Base-by-base conservation (phyloP, 2,888 invertebrate species). In the Xanthia icteritia region DNA sequence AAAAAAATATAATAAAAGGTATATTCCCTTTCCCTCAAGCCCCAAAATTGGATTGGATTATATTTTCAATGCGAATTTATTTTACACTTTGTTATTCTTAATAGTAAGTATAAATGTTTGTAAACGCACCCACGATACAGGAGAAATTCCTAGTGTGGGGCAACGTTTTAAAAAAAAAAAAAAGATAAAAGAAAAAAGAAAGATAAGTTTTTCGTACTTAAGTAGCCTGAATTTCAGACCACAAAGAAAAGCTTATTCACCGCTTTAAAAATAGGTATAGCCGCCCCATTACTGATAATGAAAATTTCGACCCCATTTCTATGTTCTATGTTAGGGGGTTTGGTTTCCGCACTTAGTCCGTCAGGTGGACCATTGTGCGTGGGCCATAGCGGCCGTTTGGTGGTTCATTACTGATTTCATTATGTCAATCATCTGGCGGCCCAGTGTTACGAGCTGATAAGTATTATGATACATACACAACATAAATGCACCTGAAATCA, bases 361-460 rank as follows among this genome's bases (percentile, higher is more conserved):
- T n/a, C n/a, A n/a, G n/a, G n/a, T n/a, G n/a, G n/a, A n/a, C n/a
- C n/a, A n/a, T n/a, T n/a, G n/a, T n/a, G n/a, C n/a, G n/a, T n/a
- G n/a, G n/a, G n/a, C n/a, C n/a, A n/a, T n/a, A n/a, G n/a, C n/a
- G n/a, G n/a, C n/a, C n/a, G n/a, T n/a, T n/a, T n/a, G n/a, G n/a
- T n/a, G n/a, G n/a, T n/a, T n/a, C 23, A 72, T 48, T 27, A 60
- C 58, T 13, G 36, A 48, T 72, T 60, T 60, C 27, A 72, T 72
- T 60, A 72, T 5, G 17, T 27, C 15, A 31, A 20, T 48, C 23
- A 64, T 20, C 36, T 36, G 13, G 20, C 13, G 9, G 31, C 23
- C 31, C 1, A 42, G 42, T 42, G 42, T 56, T 56, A 67, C 6
- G 73, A 31, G 67, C 56, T 20, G 5, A 27, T 65, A 39, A 39